Evolutionary conservation across 1,140 invertebrate species (phyloP).

Genomic region (Eumaeus atala): DNA sequence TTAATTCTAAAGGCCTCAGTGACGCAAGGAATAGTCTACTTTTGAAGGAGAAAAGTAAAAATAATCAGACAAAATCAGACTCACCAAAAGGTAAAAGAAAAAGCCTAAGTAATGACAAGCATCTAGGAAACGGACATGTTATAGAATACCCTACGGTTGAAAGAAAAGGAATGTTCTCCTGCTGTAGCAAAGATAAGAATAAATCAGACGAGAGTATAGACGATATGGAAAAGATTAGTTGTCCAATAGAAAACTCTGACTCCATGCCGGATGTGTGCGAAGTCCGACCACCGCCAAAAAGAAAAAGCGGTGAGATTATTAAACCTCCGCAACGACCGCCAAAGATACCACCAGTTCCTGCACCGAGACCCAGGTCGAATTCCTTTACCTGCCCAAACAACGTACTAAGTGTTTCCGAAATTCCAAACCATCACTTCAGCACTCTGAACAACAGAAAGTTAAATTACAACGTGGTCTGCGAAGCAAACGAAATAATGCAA

Average conservation of each 20-base stretch:
- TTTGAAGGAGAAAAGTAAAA: constrained; percentile 66
- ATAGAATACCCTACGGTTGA: constrained; percentile 81
- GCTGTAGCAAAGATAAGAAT: constrained; percentile 77
- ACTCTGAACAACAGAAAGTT: constrained; percentile 68
- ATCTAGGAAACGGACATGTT: constrained; percentile 67
- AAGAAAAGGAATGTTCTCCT: constrained; percentile 80
- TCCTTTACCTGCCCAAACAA: constrained; percentile 70
- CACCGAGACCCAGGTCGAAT: constrained; percentile 73
- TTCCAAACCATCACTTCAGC: constrained; percentile 60
- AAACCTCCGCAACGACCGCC: constrained; percentile 77
- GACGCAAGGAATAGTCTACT: constrained; percentile 70
- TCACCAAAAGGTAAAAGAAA: constrained; percentile 67
- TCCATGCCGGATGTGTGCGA: constrained; percentile 65
- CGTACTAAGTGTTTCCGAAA: constrained; percentile 60
- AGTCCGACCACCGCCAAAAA: constrained; percentile 75
- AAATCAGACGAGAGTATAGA: constrained; percentile 60
- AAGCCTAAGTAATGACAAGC: constrained; percentile 52
- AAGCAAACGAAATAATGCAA: constrained; percentile 51
- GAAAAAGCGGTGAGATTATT: constrained; percentile 68
- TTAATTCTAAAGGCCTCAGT: constrained; percentile 65
- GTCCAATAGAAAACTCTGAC: constrained; percentile 52
- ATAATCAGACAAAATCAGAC: constrained; percentile 53
- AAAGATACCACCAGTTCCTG: constrained; percentile 73
- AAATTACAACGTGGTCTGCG: constrained; percentile 65
- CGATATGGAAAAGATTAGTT: constrained; percentile 51